A percentile compares a stretch with the other conserved stretches of the same genome.
These are phyloP conservation scores for Petrolisthes manimaculis DNA, from an alignment of 2,888 invertebrate species.

Conservation along the genomic window DNA sequence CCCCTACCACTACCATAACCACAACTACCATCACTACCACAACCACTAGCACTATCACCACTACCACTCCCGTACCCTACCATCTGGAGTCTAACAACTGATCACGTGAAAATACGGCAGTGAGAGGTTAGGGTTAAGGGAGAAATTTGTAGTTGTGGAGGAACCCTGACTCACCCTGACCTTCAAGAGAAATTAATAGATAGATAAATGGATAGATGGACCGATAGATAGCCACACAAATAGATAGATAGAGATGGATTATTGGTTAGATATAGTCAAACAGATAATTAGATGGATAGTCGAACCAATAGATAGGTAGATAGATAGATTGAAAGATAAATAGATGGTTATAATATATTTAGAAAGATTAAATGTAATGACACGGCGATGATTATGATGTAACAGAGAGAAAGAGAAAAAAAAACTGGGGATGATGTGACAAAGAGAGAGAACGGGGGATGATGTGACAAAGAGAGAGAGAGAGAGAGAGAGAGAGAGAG, in stretches of 20 bases:
- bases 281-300: too few relatives aligned
- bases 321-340: too few relatives aligned
- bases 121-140: not conserved
- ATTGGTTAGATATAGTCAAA: too few relatives aligned
- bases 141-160: not conserved
- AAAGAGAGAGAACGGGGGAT: not conserved
- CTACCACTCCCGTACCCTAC: not conserved
- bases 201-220: not conserved
- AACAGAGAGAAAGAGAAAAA: constrained; percentile 6
- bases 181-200: not conserved
- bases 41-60: not conserved
- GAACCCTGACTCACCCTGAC: not conserved
- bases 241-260: too few relatives aligned
- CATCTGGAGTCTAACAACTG: not conserved
- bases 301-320: too few relatives aligned
- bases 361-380: too few relatives aligned
- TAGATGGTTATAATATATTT: too few relatives aligned
- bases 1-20: not conserved
- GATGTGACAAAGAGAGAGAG: not conserved
- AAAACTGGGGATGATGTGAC: constrained; percentile 4
- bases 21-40: constrained; percentile 4
- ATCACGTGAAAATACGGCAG: not conserved
- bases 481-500: not conserved
- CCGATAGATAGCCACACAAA: too few relatives aligned
- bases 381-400: too few relatives aligned